Evolutionary conservation across 2,797 vertebrate genomes (phyloP), one percentile per base, ranked within the genome.

Genomic region (Triplophysa bombifrons): DNA sequence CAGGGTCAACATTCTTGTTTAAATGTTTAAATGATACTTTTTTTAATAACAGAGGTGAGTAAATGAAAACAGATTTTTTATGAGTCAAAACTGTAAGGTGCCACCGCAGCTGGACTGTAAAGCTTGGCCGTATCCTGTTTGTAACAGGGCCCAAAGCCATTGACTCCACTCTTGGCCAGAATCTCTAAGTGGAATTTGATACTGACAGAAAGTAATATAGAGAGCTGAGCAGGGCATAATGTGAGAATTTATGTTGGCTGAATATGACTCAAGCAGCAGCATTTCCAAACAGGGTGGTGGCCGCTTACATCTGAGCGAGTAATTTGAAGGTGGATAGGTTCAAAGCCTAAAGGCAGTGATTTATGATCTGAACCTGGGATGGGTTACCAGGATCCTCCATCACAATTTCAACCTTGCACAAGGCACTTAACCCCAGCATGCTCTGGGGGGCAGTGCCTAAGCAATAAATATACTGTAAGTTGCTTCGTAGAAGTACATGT

Each of bases 151-250:
- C 78, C 78, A 73, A 73, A 41, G 61, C 78, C 27, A 5, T 27
- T 67, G 70, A 25, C 69, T 48, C 14, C 70, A 56, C 61, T 72
- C 69, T 56, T 73, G 34, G 77, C 61, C 19, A 17, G 25, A 66
- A 66, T 22, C 70, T 67, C 22, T 46, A 67, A 73, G 70, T 73
- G 70, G 27, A 80, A 67, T 73, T 48, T 73, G 78, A 80, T 80
- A 66, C 78, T 10, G 53, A 63, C 38, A 30, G 78, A 73, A 19
- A 65, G 51, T 73, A 67, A 73, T 63, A 67, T 25, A 48, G 13
- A 25, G 70, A 80, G 61, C 27, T 46, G 60, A 50, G 61, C 34
- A n/a, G 30, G 71, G 53, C 41, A 73, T 80, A 73, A 73, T 22
- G 63, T 50, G 70, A 73, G 51, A 73, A 73, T 80, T 80, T 67